Base-by-base conservation (phyloP, 2,113 vertebrate species). In the Otus sunia region DNA sequence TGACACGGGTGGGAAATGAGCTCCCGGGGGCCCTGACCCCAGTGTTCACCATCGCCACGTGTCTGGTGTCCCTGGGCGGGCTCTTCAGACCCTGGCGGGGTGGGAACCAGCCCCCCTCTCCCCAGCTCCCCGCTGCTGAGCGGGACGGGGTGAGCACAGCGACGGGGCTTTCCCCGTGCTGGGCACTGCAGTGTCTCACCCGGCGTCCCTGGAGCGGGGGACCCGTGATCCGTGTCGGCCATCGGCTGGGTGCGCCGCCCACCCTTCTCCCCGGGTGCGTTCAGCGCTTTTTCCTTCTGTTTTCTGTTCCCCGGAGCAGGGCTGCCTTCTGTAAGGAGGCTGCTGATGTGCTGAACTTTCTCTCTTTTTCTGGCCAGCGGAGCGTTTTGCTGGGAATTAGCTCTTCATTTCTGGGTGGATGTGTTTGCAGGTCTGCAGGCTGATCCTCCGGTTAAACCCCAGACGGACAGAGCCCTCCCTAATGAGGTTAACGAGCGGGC, bases 11-110 rank as follows among this genome's bases (percentile, higher is more conserved):
- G 50, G 59, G 14, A 37, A 47, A 47, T 11, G 27, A 27, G 49
- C n/a, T 49, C 52, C 49, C 0, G 0, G 23, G 15, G 49, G 18
- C 72, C 52, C 52, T 34, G 50, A 23, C 15, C n/a, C 25, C 30
- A 12, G 30, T 2, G 2, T 10, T 55, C 18, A 0, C 12, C 2
- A 1, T 11, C 19, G 43, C 56, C 5, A 1, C 5, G 26, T 72
- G 45, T 20, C 12, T 12, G 67, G 12, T 36, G 25, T 32, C 36
- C 80, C 37, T 0, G 7, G n/a, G 37, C 15, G 67, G 36, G 68
- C n/a, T 62, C 68, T 53, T 37, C 52, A 43, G 78, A 49, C 34
- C 27, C 63, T 30, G 52, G 39, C 50, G 41, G 47, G 60, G 50
- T 37, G 41, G 76, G 37, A 64, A 30, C 29, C 3, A 4, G 26